Percentiles rank a stretch among this genome's conserved stretches.
phyloP scores from a whole-genome alignment of 2,113 vertebrate species.

The Aramus guarauna region DNA sequence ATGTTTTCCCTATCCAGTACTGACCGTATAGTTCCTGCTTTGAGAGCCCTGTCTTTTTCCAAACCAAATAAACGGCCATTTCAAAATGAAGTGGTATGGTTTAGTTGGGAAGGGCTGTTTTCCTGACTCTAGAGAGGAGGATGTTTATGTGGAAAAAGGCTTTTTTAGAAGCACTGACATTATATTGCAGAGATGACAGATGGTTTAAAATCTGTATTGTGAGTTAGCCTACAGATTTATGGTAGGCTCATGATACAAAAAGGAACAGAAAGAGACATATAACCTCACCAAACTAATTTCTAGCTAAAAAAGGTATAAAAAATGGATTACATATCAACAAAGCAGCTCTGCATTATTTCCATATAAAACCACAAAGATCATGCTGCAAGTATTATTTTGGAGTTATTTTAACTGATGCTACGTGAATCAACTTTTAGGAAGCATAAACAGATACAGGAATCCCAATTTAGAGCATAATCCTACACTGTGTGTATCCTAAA shows the following conservation, averaged over 20 bases:
- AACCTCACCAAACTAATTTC: neutral
- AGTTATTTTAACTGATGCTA: neutral
- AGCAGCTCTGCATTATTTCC: neutral
- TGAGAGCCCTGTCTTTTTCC: neutral
- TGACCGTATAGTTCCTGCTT: rapidly evolving
- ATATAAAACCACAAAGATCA: neutral
- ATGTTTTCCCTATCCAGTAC: neutral
- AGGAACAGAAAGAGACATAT: neutral
- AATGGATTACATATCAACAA: neutral
- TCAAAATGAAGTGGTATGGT: neutral
- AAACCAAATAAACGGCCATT: neutral
- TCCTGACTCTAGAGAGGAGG: neutral
- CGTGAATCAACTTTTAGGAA: neutral
- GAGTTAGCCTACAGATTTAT: constrained; percentile 25
- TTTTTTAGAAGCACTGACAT: constrained; percentile 39
- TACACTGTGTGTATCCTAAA: neutral
- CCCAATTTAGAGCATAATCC: neutral
- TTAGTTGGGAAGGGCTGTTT: constrained; percentile 1
- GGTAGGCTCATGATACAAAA: neutral
- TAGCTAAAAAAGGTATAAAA: neutral
- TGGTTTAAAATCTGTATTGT: constrained; percentile 26
- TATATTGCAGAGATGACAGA: constrained; percentile 34
- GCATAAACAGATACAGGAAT: rapidly evolving
- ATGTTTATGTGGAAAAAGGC: constrained; percentile 4
- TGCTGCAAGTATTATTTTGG: neutral